A percentile compares a stretch with the other conserved stretches of the same genome.
Evolutionary conservation across 2,888 invertebrate genomes (phyloP).

Genomic region (Tenthredo mesomela): DNA sequence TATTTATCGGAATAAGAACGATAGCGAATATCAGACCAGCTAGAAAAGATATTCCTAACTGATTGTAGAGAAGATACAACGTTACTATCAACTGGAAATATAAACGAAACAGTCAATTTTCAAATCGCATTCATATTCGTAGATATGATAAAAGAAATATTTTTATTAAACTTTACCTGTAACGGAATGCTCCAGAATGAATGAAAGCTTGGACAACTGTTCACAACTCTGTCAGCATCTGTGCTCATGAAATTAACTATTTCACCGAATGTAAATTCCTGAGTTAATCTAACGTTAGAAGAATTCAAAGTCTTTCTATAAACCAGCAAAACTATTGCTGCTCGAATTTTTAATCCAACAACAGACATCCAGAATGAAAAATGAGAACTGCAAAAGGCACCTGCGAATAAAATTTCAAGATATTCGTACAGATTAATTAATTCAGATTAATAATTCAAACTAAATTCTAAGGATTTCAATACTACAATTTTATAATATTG

Average conservation of each 20-base stretch:
- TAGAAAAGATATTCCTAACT: slow-evolving; percentile 95
- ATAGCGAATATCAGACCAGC: slow-evolving; percentile 94
- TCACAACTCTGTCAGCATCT: slow-evolving; percentile 96
- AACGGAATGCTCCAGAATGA: slow-evolving; percentile 98
- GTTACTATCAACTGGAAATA: slow-evolving; percentile 87
- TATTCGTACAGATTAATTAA: background rate
- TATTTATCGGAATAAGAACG: slow-evolving; percentile 95
- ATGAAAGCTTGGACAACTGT: slow-evolving; percentile 98
- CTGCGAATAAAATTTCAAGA: slow-evolving; percentile 76
- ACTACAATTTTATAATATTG: slow-evolving; percentile 57
- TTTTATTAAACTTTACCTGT: slow-evolving; percentile 82
- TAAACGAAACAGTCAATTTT: background rate
- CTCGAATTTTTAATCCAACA: slow-evolving; percentile 92
- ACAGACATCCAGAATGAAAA: slow-evolving; percentile 93
- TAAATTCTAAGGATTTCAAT: slow-evolving; percentile 29
- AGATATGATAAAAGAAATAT: slow-evolving; percentile 40
- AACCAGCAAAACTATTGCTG: slow-evolving; percentile 90
- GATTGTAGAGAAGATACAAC: slow-evolving; percentile 89
- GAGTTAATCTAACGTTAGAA: slow-evolving; percentile 71
- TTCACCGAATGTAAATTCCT: slow-evolving; percentile 86
- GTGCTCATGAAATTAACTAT: slow-evolving; percentile 98
- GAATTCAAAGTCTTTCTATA: slow-evolving; percentile 85
- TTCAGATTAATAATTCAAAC: slow-evolving; percentile 19
- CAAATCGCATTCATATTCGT: background rate
- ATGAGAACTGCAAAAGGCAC: slow-evolving; percentile 91